These are phyloP conservation scores for Ciona savignyi DNA, from an alignment of 23 tunicate genomes.

Conservation along the genomic window DNA sequence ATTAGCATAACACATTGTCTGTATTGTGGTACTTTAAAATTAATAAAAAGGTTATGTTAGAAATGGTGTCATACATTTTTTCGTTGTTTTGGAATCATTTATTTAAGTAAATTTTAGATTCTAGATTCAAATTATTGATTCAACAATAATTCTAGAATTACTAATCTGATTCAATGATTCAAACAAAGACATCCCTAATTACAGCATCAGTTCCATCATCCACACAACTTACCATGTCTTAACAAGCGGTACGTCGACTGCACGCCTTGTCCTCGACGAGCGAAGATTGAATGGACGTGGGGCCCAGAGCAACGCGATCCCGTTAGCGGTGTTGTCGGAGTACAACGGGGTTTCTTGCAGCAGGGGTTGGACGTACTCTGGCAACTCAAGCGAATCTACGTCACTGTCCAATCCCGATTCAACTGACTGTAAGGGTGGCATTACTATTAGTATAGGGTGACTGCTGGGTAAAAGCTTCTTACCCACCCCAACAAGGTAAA, in stretches of 20 bases:
- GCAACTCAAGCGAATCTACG: constrained; percentile 76
- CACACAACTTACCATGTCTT: constrained; percentile 67
- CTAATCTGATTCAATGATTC: not conserved
- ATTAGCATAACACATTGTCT: too few relatives aligned
- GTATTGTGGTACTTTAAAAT: too few relatives aligned
- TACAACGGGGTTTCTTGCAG: constrained; percentile 89
- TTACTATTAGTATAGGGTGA: too few relatives aligned
- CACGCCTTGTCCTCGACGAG: constrained; percentile 82
- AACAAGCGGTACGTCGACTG: constrained; percentile 95
- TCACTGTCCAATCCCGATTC: constrained; percentile 66
- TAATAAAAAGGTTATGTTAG: too few relatives aligned
- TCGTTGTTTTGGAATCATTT: too few relatives aligned
- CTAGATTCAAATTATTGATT: too few relatives aligned
- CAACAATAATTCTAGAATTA: too few relatives aligned
- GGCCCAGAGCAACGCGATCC: constrained; percentile 95
- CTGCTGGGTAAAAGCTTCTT: too few relatives aligned
- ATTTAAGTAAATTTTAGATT: too few relatives aligned
- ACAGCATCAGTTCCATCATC: not conserved
- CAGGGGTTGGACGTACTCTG: constrained; percentile 79
- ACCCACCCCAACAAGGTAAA: too few relatives aligned
- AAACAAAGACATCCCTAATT: too few relatives aligned
- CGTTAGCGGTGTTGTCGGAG: constrained; percentile 98
- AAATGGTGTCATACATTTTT: too few relatives aligned
- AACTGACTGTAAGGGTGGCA: constrained; percentile 14
- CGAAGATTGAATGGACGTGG: constrained; percentile 92